Percentiles rank a stretch among this genome's conserved stretches.
Conservation (phyloP, 2,888 invertebrate species). For the Cephus sareptanus region DNA sequence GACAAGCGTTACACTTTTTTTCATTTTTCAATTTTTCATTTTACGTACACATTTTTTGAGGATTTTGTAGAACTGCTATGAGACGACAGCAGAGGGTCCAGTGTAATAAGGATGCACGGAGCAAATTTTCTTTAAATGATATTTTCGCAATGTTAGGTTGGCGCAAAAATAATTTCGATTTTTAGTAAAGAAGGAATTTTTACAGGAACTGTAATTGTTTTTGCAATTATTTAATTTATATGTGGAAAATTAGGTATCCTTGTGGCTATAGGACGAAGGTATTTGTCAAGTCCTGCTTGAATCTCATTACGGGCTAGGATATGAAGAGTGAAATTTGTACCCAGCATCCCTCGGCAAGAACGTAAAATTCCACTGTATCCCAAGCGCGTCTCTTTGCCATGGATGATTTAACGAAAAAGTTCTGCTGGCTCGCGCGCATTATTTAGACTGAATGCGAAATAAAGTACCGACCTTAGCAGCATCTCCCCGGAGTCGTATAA, state of each 20-base stretch:
- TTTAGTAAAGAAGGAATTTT: too few species aligned
- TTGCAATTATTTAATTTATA: neutral
- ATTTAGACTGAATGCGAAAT: neutral
- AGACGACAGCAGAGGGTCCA: too few species aligned
- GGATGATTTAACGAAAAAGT: neutral
- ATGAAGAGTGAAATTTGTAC: too few species aligned
- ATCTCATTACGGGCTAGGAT: neutral
- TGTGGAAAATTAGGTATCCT: neutral
- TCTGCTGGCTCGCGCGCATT: neutral
- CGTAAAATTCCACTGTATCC: neutral
- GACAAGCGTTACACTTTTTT: too few species aligned
- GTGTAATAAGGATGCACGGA: neutral
- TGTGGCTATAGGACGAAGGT: neutral
- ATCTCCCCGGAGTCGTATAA: neutral
- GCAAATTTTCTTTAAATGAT: neutral
- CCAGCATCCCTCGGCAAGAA: neutral
- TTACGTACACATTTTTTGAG: too few species aligned
- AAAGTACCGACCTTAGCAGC: neutral
- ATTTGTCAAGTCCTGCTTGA: neutral
- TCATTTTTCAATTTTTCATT: too few species aligned
- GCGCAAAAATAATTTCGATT: too few species aligned
- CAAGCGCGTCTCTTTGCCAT: neutral
- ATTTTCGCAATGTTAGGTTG: neutral
- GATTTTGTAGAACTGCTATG: rapidly evolving
- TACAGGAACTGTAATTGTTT: too few species aligned